Base-by-base conservation (phyloP, 2,113 vertebrate species). In the Candoia aspera region DNA sequence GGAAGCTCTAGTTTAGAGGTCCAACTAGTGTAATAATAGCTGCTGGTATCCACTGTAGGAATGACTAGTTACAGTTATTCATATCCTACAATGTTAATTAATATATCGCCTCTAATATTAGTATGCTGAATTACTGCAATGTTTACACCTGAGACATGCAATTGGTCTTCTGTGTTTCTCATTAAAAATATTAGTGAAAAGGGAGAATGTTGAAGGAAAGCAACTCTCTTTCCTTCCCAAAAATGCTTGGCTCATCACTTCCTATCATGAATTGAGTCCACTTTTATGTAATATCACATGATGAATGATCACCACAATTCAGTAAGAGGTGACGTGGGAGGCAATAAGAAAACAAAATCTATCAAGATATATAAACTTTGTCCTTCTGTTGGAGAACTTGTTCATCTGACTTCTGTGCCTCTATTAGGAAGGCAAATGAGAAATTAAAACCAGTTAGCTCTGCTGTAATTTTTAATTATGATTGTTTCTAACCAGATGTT, bases 401-500 rank as follows among this genome's bases (percentile, higher is more conserved):
- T 85, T 46, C 84, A 49, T 85, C 53, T 85, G 46, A 49, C 10
- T 85, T 85, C 23, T 84, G 42, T 26, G 23, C 9, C 12, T 10
- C 11, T 33, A 57, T 29, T 46, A 58, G 1, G n/a, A 87, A 2
- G 23, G 90, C 23, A 64, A n/a, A 29, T 86, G 15, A 26, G 33
- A 87, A 87, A 57, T 42, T 8, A 49, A 92, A 57, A 59, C 37
- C 46, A 60, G 37, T n/a, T 17, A 87, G 24, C 5, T 88, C 55
- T 58, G 42, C 37, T 86, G 12, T 68, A 29, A 23, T 91, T 68
- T 91, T 73, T 87, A 46, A 87, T 91, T 33, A 79, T 42, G 60
- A 83, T 46, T 73, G 42, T 37, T 92, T 88, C n/a, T 53, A 92
- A 21, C 86, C 19, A 92, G 33, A 46, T 88, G 68, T 60, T 87